Percentiles rank a stretch among this genome's conserved stretches.
Evolutionary conservation across 2,113 vertebrate genomes (phyloP).

Genomic region (Dendrocopos noguchii): DNA sequence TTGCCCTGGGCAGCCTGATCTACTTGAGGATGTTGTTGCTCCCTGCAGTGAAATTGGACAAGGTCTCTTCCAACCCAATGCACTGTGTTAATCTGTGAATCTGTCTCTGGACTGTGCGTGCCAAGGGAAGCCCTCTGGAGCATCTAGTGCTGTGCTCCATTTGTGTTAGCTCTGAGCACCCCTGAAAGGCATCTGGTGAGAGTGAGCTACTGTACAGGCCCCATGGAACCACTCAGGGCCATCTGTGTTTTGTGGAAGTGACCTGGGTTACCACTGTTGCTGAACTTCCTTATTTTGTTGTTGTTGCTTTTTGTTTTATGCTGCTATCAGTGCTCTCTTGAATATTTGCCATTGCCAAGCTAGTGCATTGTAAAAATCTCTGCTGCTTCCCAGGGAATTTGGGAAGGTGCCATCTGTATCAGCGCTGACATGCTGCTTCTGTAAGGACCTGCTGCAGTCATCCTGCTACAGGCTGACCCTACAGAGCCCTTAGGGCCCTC

Average conservation of each 20-base stretch:
- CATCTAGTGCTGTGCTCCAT: rapidly evolving
- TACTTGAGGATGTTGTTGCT: no score
- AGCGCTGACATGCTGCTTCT: rapidly evolving
- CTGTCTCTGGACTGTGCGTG: rapidly evolving
- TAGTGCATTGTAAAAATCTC: neutral
- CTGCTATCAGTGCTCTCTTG: neutral
- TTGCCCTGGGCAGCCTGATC: no score
- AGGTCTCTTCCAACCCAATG: rapidly evolving
- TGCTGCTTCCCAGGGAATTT: neutral
- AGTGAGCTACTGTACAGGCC: rapidly evolving
- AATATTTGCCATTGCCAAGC: neutral
- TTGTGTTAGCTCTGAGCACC: rapidly evolving
- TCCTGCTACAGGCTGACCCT: rapidly evolving
- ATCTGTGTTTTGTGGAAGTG: neutral
- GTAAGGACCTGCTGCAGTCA: neutral
- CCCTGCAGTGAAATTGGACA: no score
- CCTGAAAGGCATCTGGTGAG: rapidly evolving
- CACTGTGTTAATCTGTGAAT: no score
- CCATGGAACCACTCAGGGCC: rapidly evolving
- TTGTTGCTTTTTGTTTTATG: neutral
- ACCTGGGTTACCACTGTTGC: neutral
- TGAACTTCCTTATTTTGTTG: neutral
- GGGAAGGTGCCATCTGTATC: neutral
- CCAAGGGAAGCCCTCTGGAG: neutral
- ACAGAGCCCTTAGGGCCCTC: neutral